Conservation (phyloP, 2,797 vertebrate genomes). For the Otus scops region DNA sequence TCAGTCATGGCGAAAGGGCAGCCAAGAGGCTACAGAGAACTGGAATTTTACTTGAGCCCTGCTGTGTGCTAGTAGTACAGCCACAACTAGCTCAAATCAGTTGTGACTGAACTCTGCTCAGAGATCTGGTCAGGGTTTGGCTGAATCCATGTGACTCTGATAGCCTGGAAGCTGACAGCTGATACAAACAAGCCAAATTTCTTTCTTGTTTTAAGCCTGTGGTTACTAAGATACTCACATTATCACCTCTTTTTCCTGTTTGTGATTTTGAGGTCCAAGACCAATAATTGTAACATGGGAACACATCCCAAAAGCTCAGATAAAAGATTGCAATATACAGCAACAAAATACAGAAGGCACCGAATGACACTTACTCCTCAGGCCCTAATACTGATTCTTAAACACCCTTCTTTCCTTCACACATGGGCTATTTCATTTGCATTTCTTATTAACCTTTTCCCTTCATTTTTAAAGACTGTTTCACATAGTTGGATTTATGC, state of each 20-base stretch:
- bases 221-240: not conserved
- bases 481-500: not conserved
- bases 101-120: not conserved
- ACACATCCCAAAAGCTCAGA: not conserved
- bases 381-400: not conserved
- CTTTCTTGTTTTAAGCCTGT: not conserved
- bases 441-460: not conserved
- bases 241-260: not conserved
- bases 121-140: not conserved
- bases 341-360: not conserved
- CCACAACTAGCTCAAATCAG: not conserved
- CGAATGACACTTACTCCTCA: not conserved
- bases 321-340: not conserved
- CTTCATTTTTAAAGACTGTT: not conserved
- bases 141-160: not conserved
- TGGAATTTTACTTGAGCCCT: not conserved
- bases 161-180: not conserved
- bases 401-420: not conserved
- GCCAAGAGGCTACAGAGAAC: not conserved
- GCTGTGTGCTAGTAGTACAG: not conserved
- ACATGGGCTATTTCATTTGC: not conserved
- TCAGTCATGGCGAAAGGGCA: not conserved
- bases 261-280: not conserved
- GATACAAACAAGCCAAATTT: not conserved
- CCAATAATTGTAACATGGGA: not conserved